Base-by-base conservation (phyloP, 35 echinoderm and acorn worm genomes). In the Antedon bifida region DNA sequence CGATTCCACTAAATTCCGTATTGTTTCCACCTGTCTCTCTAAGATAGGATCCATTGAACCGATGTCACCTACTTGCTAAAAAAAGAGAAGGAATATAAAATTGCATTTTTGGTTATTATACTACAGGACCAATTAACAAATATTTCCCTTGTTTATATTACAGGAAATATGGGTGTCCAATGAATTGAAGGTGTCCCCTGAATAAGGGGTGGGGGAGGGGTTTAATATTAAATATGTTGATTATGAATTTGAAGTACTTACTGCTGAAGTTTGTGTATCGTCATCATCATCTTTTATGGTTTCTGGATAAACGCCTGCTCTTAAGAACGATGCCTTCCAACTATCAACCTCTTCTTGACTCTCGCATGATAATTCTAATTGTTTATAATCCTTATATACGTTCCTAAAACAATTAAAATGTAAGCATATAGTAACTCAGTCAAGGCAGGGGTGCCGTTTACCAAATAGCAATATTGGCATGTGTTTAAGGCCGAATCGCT, bases 311-410 rank as follows among this genome's bases (percentile, higher is more conserved):
- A 99, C 95, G 35, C 95, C 95, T 34, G 95, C 95, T 51, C 95
- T 81, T 29, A 99, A 91, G 91, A 99, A 99, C 32, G 95, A 99
- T 10, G 95, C 95, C 76, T 99, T 99, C 95, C 95, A 99, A 78
- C 90, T 93, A 76, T 99, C 95, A 16, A 93, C 82, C 31, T 90
- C 88, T 46, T 93, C 91, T 0, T 36, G 38, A 0, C 87, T 92
- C 17, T 99, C 87, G 82, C 84, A 87, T 33, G 90, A 90, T 46
- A 99, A 56, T 80, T 99, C 91, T 34, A 93, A 64, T 73, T 90
- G 88, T 36, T 99, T 92, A 85, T 92, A 86, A 56, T 92, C 95
- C 55, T 99, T 99, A 86, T 99, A 99, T 26, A 99, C 91, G 79
- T 93, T 99, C 74, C 94, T 92, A 82, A 33, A 3, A 26, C 34